Percentiles rank a stretch among this genome's conserved stretches.
Evolutionary conservation across 2,113 vertebrate genomes (phyloP).

Genomic region (Empidonax alnorum): DNA sequence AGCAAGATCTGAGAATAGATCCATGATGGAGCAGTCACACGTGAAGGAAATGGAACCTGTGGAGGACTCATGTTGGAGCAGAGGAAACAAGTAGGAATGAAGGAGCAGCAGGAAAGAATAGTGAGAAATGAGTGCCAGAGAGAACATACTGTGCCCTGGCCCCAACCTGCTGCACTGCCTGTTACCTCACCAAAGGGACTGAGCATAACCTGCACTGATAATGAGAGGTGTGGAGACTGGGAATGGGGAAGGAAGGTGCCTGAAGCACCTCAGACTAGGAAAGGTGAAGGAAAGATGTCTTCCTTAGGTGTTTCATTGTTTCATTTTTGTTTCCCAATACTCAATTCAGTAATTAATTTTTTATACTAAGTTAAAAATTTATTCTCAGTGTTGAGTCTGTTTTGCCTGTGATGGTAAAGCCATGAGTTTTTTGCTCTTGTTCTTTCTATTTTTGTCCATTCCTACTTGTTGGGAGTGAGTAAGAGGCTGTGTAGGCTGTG

Average conservation of each 20-base stretch:
- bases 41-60: background rate
- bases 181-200: accelerated
- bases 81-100: background rate
- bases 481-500: background rate
- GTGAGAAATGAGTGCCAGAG: background rate
- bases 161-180: accelerated
- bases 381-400: background rate
- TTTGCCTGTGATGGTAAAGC: background rate
- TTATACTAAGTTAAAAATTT: background rate
- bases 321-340: background rate
- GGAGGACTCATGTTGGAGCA: background rate
- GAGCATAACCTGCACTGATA: background rate
- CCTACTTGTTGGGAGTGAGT: background rate
- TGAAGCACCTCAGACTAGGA: background rate
- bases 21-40: background rate
- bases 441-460: background rate
- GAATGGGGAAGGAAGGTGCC: background rate
- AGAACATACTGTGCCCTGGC: background rate
- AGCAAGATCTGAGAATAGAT: background rate
- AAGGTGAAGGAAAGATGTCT: background rate
- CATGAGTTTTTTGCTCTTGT: background rate
- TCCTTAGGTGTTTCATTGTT: background rate
- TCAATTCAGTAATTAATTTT: background rate
- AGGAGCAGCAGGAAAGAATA: background rate
- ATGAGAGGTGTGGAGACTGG: background rate